These are phyloP conservation scores for Ennomos erosarius DNA, from an alignment of 2,888 invertebrate genomes.

Conservation along the genomic window DNA sequence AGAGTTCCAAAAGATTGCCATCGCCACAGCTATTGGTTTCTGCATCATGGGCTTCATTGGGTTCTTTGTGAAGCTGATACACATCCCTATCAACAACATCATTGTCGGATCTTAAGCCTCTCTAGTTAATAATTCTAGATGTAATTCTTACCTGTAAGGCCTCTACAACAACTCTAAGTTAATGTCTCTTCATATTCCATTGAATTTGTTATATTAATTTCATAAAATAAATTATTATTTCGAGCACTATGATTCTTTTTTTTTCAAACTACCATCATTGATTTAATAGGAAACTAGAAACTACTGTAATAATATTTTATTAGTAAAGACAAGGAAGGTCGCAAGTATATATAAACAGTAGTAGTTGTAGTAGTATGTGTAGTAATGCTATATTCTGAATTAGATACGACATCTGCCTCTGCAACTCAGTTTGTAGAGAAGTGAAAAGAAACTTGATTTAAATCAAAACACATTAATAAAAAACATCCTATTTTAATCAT, in stretches of 20 bases:
- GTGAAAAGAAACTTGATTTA: no score
- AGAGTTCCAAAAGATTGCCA: slow-evolving; percentile 99
- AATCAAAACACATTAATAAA: no score
- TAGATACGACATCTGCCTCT: no score
- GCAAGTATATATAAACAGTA: no score
- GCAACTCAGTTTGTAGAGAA: no score
- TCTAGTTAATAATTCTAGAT: slow-evolving; percentile 53
- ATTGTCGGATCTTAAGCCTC: slow-evolving; percentile 91
- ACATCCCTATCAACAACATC: slow-evolving; percentile 99
- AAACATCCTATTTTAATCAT: no score
- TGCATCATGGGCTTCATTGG: slow-evolving; percentile 99
- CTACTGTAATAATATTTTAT: no score
- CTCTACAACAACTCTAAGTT: slow-evolving; percentile 63
- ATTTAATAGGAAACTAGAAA: no score
- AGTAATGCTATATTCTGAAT: no score
- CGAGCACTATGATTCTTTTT: slow-evolving; percentile 40
- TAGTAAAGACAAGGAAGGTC: no score
- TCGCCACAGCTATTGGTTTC: slow-evolving; percentile 99
- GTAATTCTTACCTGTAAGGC: slow-evolving; percentile 69
- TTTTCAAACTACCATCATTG: neutral
- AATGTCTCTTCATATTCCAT: slow-evolving; percentile 49
- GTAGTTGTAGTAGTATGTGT: no score
- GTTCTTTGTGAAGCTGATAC: slow-evolving; percentile 99
- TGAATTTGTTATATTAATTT: slow-evolving; percentile 58
- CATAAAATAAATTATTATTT: slow-evolving; percentile 77